These are phyloP conservation scores for Progne subis DNA, from an alignment of 2,113 vertebrate genomes.

Conservation along the genomic window DNA sequence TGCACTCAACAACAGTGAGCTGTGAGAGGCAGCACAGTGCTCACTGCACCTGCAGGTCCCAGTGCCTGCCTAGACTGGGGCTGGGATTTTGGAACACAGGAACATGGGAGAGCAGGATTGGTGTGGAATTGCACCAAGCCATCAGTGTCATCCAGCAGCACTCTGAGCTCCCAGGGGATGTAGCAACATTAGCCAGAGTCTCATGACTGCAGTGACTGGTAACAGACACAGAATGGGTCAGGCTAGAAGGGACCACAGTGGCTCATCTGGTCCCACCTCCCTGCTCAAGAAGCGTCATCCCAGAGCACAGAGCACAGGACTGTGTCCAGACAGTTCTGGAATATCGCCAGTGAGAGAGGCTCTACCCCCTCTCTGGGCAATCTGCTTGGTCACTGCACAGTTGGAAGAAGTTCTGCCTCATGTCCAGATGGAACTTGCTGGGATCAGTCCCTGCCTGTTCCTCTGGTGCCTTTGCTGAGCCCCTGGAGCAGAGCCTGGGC, in stretches of 20 bases:
- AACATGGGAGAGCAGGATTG: neutral
- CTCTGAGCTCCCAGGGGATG: neutral
- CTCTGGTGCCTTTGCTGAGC: neutral
- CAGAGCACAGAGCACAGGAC: neutral
- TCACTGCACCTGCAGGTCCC: neutral
- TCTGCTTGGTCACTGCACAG: rapidly evolving
- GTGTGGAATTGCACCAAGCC: neutral
- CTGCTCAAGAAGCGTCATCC: neutral
- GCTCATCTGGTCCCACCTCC: rapidly evolving
- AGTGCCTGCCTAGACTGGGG: no score
- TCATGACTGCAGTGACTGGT: neutral
- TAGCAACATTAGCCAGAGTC: neutral
- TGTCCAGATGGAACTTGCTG: neutral
- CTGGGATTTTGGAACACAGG: neutral
- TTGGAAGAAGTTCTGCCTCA: neutral
- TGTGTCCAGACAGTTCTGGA: neutral
- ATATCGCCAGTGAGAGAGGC: neutral
- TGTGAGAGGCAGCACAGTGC: neutral
- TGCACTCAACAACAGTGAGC: neutral
- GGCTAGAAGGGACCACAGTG: neutral
- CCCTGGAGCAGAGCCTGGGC: neutral
- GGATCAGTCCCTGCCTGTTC: rapidly evolving
- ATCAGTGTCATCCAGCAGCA: neutral
- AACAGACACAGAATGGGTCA: neutral
- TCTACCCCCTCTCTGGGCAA: neutral